phyloP scores from a whole-genome alignment of 2,888 invertebrate genomes.

The Tillus elongatus region DNA sequence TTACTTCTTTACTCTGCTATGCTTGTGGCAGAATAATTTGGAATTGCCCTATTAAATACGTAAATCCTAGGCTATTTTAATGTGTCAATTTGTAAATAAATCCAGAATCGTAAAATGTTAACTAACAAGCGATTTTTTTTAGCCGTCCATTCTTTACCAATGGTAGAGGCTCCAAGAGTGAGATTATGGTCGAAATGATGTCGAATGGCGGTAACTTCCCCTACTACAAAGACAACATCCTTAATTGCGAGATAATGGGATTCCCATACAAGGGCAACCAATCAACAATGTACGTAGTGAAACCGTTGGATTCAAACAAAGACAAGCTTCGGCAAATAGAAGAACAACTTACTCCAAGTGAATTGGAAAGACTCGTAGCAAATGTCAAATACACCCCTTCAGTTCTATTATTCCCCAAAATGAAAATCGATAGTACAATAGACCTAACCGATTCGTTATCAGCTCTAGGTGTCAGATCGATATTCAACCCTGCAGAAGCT shows the following conservation, averaged over 20 bases:
- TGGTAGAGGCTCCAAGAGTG: slow-evolving; percentile 39
- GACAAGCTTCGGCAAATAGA: slow-evolving; percentile 45
- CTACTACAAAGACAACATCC: slow-evolving; percentile 44
- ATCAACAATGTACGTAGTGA: slow-evolving; percentile 56
- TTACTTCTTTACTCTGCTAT: too few species aligned
- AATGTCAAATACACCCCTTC: slow-evolving; percentile 44
- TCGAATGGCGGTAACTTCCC: slow-evolving; percentile 52
- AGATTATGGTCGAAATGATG: slow-evolving; percentile 55
- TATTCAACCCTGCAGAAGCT: slow-evolving; percentile 53
- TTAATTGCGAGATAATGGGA: slow-evolving; percentile 55
- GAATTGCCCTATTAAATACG: too few species aligned
- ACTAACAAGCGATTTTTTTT: slow-evolving; percentile 32
- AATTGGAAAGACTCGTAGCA: slow-evolving; percentile 45
- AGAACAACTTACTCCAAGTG: slow-evolving; percentile 41
- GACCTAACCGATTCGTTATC: slow-evolving; percentile 49
- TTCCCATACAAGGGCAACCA: slow-evolving; percentile 62
- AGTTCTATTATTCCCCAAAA: slow-evolving; percentile 58
- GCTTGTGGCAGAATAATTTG: too few species aligned
- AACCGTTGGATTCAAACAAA: slow-evolving; percentile 48
- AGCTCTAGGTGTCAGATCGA: slow-evolving; percentile 50
- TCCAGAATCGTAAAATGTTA: neutral
- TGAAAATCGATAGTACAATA: slow-evolving; percentile 55
- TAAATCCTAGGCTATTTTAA: too few species aligned
- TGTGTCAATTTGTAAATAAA: too few species aligned
- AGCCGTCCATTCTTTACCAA: slow-evolving; percentile 51